Conservation (phyloP, 1,140 invertebrate genomes). For the Drosophila athabasca region DNA sequence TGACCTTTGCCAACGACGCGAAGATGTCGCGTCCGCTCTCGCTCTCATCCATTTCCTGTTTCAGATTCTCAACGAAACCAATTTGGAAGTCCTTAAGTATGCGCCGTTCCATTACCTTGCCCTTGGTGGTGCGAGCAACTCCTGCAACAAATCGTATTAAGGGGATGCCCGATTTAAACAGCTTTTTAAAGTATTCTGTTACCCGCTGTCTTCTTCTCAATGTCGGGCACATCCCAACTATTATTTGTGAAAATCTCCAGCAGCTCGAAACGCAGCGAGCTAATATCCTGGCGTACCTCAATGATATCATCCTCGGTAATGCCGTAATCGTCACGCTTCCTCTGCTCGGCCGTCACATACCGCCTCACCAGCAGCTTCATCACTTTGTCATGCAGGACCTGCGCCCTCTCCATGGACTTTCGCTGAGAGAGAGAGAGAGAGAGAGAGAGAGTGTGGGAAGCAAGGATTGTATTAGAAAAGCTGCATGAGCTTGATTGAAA, state of each 20-base stretch:
- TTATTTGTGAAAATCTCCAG: conserved; percentile 94
- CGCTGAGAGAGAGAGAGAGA: conserved; percentile 84
- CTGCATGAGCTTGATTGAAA: conserved; percentile 74
- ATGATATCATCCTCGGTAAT: conserved; percentile 98
- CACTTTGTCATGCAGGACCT: conserved; percentile 88
- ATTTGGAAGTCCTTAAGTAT: conserved; percentile 96
- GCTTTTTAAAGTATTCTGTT: neutral
- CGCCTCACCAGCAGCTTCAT: conserved; percentile 91
- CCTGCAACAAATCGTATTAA: conserved; percentile 18
- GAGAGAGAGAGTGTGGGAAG: neutral
- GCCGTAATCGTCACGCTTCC: conserved; percentile 91
- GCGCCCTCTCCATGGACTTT: conserved; percentile 88
- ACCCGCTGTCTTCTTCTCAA: conserved; percentile 86
- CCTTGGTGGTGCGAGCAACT: conserved; percentile 91
- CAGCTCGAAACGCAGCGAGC: conserved; percentile 92
- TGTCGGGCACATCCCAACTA: conserved; percentile 90
- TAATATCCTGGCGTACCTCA: conserved; percentile 97
- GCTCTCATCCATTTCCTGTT: conserved; percentile 88
- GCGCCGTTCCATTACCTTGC: conserved; percentile 91
- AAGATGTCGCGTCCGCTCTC: conserved; percentile 91
- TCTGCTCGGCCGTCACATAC: conserved; percentile 93
- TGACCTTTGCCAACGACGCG: conserved; percentile 90
- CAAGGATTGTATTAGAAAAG: conserved; percentile 23
- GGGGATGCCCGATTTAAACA: neutral
- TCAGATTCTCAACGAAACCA: conserved; percentile 92